Evolutionary conservation across 2,797 vertebrate genomes (phyloP).

Genomic region (Lacerta agilis): DNA sequence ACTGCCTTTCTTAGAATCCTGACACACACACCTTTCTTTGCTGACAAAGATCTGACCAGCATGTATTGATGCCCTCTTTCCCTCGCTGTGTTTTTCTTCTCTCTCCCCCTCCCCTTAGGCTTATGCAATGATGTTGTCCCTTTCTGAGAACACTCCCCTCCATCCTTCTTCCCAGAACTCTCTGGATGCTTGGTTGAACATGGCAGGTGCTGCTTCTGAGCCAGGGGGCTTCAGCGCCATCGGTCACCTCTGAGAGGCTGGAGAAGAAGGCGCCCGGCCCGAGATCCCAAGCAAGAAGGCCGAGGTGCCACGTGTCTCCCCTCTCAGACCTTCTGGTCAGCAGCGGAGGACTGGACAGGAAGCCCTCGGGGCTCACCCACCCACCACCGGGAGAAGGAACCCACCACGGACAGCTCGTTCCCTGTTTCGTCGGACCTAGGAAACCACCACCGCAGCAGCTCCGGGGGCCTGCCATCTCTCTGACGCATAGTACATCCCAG

Average conservation of each 20-base stretch:
- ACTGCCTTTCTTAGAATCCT: accelerated
- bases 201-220: conserved; percentile 92
- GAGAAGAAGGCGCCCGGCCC: conserved; percentile 53
- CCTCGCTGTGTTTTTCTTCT: conserved; percentile 43
- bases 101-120: conserved; percentile 79
- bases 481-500: conserved; percentile 22
- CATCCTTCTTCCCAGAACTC: conserved; percentile 94
- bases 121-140: conserved; percentile 99
- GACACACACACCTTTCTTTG: neutral
- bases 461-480: conserved; percentile 21
- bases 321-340: conserved; percentile 58
- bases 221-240: conserved; percentile 93
- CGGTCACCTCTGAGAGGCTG: conserved; percentile 90
- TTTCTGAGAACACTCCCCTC: conserved; percentile 95
- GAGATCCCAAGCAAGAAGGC: conserved; percentile 54
- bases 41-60: accelerated
- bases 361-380: conserved; percentile 59
- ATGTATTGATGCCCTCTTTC: conserved; percentile 4
- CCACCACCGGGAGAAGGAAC: conserved; percentile 48
- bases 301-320: conserved; percentile 50
- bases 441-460: conserved; percentile 48
- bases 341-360: conserved; percentile 54
- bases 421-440: conserved; percentile 52
- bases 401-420: neutral
- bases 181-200: conserved; percentile 97